Evolutionary conservation across 1,140 invertebrate genomes (phyloP).

Genomic region (Hyles euphorbiae): DNA sequence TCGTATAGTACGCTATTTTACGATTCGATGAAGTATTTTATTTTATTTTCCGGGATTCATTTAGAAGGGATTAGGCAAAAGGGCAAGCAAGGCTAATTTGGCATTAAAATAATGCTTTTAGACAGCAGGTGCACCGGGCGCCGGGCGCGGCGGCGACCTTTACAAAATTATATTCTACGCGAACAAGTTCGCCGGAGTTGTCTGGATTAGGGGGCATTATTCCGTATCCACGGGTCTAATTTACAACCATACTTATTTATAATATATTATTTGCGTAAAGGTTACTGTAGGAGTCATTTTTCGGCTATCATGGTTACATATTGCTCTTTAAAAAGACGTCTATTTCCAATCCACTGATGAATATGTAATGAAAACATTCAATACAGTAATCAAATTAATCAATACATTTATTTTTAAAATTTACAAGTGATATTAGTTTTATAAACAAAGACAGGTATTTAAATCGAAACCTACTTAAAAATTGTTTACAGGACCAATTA

Average conservation of each 20-base stretch:
- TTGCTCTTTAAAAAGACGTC: too few relatives aligned
- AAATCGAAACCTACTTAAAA: too few relatives aligned
- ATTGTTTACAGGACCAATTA: too few relatives aligned
- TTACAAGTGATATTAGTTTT: too few relatives aligned
- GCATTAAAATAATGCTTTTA: constrained; percentile 16
- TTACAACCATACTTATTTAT: constrained; percentile 2
- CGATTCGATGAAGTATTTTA: constrained; percentile 5
- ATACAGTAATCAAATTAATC: too few relatives aligned
- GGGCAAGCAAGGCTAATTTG: constrained; percentile 16
- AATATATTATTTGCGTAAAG: background rate
- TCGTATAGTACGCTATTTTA: background rate
- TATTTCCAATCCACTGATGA: too few relatives aligned
- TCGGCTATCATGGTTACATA: too few relatives aligned
- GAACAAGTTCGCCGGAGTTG: constrained; percentile 4
- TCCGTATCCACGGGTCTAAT: constrained; percentile 3
- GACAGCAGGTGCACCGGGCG: constrained; percentile 10
- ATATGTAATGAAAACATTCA: too few relatives aligned
- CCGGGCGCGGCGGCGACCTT: constrained; percentile 10
- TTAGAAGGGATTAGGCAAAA: constrained; percentile 12
- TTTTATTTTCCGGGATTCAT: background rate
- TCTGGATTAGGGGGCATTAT: constrained; percentile 11
- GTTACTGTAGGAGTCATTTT: too few relatives aligned
- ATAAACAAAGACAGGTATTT: too few relatives aligned
- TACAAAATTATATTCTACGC: constrained; percentile 13
- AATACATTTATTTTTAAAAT: too few relatives aligned